Base-by-base conservation (phyloP, 2,113 vertebrate species). In the Sorex fumeus region DNA sequence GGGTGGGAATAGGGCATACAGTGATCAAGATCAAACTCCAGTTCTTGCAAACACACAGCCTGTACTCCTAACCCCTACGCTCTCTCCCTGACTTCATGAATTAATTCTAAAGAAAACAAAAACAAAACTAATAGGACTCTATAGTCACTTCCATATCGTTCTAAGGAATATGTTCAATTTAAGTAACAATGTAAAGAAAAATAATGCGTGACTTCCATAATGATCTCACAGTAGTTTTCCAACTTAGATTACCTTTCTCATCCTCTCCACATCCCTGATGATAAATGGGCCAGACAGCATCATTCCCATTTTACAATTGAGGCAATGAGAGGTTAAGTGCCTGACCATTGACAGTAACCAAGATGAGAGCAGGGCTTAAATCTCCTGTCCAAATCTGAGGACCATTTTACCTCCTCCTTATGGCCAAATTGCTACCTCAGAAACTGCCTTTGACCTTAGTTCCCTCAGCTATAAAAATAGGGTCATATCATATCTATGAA, bases 371-470 rank as follows among this genome's bases (percentile, higher is more conserved):
- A 43, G 74, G 69, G n/a, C 72, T 79, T 27, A 34, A 88, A 67
- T 72, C 67, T 93, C 30, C 45, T 32, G 45, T 76, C 80, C 67
- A 47, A 27, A 82, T 72, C 45, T 36, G 45, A 92, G 82, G 60
- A 70, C 94, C 76, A 66, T 95, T 95, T 95, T 36, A 30, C 72
- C 83, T 80, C 71, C 83, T 90, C 74, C 76, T 36, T 50, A 30
- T 34, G 75, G 50, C 50, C 93, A 93, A 74, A 94, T 91, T 95
- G 72, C 86, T 93, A 66, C 91, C 84, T 95, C 86, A 36, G 43
- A 87, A 92, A 92, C 85, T 84, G 19, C 70, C 45, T 83, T 74
- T 80, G 88, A 72, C 77, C 40, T 84, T 81, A 27, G n/a, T 67
- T 69, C 72, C 50, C 53, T 84, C 0, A 1, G 45, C 83, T 96